These are phyloP conservation scores for Rhombomys opimus DNA, from an alignment of 2,113 vertebrate genomes.

Conservation along the genomic window DNA sequence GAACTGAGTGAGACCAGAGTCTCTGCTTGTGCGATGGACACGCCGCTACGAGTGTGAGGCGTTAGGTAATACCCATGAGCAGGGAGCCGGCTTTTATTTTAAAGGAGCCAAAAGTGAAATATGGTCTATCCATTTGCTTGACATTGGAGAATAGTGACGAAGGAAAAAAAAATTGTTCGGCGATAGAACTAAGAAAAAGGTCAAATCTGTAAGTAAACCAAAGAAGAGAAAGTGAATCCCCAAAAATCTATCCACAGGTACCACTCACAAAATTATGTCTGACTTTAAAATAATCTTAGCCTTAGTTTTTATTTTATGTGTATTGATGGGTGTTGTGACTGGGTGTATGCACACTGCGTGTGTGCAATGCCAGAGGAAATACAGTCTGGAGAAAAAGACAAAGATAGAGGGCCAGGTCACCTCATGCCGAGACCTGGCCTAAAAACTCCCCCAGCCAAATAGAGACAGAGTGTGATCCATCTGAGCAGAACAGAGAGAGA, in stretches of 20 bases:
- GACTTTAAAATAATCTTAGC: neutral
- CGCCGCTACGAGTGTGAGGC: neutral
- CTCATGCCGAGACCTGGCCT: conserved; percentile 11
- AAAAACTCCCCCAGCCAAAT: conserved; percentile 49
- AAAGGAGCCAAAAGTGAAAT: conserved; percentile 11
- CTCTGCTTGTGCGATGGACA: neutral
- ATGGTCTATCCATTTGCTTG: neutral
- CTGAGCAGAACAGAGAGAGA: neutral
- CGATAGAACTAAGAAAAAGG: neutral
- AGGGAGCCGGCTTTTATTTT: neutral
- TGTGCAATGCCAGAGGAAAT: neutral
- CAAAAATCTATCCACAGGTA: neutral
- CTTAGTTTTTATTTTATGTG: neutral
- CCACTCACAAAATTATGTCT: conserved; percentile 11
- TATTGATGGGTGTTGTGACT: neutral
- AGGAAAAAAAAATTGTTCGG: neutral
- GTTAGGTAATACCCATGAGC: neutral
- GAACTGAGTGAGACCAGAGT: neutral
- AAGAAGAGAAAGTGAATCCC: neutral
- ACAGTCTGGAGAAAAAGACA: neutral
- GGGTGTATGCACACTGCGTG: neutral
- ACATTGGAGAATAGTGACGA: neutral
- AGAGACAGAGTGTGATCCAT: neutral
- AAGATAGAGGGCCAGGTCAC: conserved; percentile 27
- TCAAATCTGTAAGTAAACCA: neutral